Percentiles rank a stretch among this genome's conserved stretches.
phyloP scores from a whole-genome alignment of 2,888 invertebrate species.

The Eupithecia exiguata region DNA sequence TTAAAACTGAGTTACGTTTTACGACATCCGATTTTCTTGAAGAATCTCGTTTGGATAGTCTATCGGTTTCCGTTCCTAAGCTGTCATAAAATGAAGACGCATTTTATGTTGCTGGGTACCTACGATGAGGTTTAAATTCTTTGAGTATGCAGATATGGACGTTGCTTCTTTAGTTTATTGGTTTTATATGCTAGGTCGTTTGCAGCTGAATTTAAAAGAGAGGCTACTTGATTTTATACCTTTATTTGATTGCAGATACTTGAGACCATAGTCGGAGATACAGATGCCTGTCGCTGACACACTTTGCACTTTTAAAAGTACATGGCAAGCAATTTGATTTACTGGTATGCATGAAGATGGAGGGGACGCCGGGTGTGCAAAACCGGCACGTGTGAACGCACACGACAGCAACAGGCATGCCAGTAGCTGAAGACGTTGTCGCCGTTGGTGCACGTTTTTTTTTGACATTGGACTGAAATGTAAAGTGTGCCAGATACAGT shows the following conservation, averaged over 20 bases:
- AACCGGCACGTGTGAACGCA: too few relatives aligned
- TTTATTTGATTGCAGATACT: neutral
- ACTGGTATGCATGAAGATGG: too few relatives aligned
- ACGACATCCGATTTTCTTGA: slow-evolving; percentile 60
- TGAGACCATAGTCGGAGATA: neutral
- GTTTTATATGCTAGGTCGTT: slow-evolving; percentile 22
- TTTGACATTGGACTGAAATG: too few relatives aligned
- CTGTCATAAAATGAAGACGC: slow-evolving; percentile 51
- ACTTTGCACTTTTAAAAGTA: too few relatives aligned
- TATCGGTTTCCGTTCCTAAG: slow-evolving; percentile 45
- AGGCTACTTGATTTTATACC: neutral
- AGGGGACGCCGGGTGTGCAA: too few relatives aligned
- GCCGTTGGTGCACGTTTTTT: too few relatives aligned
- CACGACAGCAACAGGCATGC: too few relatives aligned
- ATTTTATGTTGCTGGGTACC: slow-evolving; percentile 50
- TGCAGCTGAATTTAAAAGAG: neutral
- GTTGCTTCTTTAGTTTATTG: slow-evolving; percentile 24
- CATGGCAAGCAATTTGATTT: too few relatives aligned
- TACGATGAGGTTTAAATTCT: slow-evolving; percentile 43
- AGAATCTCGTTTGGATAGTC: slow-evolving; percentile 46
- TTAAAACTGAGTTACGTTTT: slow-evolving; percentile 62
- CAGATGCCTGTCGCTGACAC: too few relatives aligned
- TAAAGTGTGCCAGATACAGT: too few relatives aligned
- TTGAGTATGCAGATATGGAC: slow-evolving; percentile 40
- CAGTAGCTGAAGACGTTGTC: too few relatives aligned